A percentile compares a stretch with the other conserved stretches of the same genome.
These are phyloP conservation scores for Luffia ferchaultella DNA, from an alignment of 2,888 invertebrate genomes.

Conservation along the genomic window DNA sequence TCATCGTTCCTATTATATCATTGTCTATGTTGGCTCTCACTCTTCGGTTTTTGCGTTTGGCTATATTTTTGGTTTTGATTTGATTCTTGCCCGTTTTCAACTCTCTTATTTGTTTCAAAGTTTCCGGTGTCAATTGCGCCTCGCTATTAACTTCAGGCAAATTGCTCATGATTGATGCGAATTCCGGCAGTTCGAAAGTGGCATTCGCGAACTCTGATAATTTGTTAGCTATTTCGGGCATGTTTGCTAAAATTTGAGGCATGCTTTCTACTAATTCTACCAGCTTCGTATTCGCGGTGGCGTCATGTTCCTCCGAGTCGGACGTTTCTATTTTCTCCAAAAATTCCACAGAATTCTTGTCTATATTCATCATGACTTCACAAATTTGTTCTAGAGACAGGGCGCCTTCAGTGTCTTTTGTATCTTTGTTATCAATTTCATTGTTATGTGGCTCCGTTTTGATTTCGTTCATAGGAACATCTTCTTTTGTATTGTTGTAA, in stretches of 20 bases:
- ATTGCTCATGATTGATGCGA: constrained; percentile 46
- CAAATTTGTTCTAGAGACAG: constrained; percentile 47
- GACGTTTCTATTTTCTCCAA: constrained; percentile 39
- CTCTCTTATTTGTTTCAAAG: constrained; percentile 53
- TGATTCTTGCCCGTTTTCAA: constrained; percentile 42
- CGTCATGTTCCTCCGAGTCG: constrained; percentile 29
- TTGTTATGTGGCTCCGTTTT: constrained; percentile 17
- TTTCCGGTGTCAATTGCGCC: constrained; percentile 51
- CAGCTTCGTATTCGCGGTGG: constrained; percentile 31
- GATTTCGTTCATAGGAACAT: neutral
- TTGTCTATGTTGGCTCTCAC: constrained; percentile 36
- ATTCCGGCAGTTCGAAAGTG: constrained; percentile 46
- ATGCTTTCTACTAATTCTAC: constrained; percentile 47
- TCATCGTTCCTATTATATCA: constrained; percentile 32
- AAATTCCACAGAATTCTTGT: constrained; percentile 44
- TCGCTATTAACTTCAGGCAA: constrained; percentile 45
- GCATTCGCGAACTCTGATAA: constrained; percentile 42
- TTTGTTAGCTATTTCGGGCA: constrained; percentile 50
- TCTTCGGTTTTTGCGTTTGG: constrained; percentile 46
- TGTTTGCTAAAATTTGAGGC: constrained; percentile 52
- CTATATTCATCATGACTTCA: constrained; percentile 49
- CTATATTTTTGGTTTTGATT: constrained; percentile 51
- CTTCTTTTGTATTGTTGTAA: constrained; percentile 30
- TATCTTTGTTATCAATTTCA: constrained; percentile 18
- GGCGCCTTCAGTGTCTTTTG: constrained; percentile 20